phyloP scores from a whole-genome alignment of 2,797 vertebrate species.

The Acanthurus tractus region DNA sequence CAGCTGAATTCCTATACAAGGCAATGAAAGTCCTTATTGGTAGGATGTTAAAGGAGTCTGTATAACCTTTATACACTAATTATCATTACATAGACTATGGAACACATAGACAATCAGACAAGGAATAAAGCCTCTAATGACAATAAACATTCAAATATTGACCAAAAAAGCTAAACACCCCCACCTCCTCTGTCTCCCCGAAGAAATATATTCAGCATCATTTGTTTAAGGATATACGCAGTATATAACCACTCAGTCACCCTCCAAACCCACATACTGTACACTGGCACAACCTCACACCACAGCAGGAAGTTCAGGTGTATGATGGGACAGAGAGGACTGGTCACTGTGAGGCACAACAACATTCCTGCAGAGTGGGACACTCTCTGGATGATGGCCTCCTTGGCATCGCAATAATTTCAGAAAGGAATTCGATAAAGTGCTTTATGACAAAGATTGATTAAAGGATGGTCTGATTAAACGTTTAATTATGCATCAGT shows the following conservation, averaged over 20 bases:
- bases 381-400: neutral
- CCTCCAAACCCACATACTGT: slow-evolving; percentile 14
- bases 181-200: slow-evolving; percentile 19
- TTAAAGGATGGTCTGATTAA: neutral
- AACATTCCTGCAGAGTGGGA: neutral
- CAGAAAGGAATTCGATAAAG: slow-evolving; percentile 33
- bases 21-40: slow-evolving; percentile 42
- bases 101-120: slow-evolving; percentile 49
- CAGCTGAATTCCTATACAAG: slow-evolving; percentile 53
- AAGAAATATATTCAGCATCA: slow-evolving; percentile 30
- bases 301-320: slow-evolving; percentile 42
- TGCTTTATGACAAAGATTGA: slow-evolving; percentile 9
- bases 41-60: slow-evolving; percentile 47
- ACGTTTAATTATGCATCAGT: slow-evolving; percentile 9
- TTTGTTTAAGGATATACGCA: slow-evolving; percentile 45
- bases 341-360: neutral
- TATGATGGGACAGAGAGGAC: slow-evolving; percentile 20
- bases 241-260: slow-evolving; percentile 49
- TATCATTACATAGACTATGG: slow-evolving; percentile 48
- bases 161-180: slow-evolving; percentile 24
- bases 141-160: slow-evolving; percentile 60
- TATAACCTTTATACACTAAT: slow-evolving; percentile 50
- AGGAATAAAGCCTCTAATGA: slow-evolving; percentile 54
- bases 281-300: slow-evolving; percentile 28
- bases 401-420: neutral